Conservation (phyloP, 2,113 vertebrate genomes). For the Bos indicus region DNA sequence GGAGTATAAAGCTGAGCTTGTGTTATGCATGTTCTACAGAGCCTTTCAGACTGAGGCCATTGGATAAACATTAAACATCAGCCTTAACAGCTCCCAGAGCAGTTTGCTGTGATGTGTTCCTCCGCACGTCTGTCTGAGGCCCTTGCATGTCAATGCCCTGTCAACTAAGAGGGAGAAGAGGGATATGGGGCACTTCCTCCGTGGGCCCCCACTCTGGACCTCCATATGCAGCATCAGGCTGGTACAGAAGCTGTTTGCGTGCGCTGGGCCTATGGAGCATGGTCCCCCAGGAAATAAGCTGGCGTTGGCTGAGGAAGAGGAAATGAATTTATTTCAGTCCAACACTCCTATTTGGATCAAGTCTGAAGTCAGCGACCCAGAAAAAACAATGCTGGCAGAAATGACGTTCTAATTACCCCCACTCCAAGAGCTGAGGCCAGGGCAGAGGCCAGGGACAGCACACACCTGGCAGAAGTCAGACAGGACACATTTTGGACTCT, state of each 20-base stretch:
- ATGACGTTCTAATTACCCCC: conserved; percentile 63
- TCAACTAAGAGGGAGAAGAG: neutral
- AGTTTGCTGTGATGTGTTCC: conserved; percentile 42
- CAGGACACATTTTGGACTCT: neutral
- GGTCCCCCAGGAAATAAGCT: conserved; percentile 49
- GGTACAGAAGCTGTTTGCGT: neutral
- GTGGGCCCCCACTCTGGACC: neutral
- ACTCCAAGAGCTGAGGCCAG: conserved; percentile 45
- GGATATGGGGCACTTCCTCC: neutral
- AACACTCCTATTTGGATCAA: conserved; percentile 57
- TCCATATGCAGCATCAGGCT: neutral
- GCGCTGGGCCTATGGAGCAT: neutral
- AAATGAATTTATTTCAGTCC: conserved; percentile 56
- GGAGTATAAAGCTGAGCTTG: conserved; percentile 61
- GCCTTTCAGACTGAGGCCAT: conserved; percentile 49
- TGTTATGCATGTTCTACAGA: conserved; percentile 59
- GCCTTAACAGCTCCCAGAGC: conserved; percentile 46
- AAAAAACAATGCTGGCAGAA: conserved; percentile 60
- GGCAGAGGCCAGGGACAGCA: conserved; percentile 14
- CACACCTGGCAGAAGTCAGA: conserved; percentile 47
- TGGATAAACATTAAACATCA: conserved; percentile 60
- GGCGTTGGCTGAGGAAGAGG: conserved; percentile 19
- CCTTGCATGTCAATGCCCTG: conserved; percentile 6
- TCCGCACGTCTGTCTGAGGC: conserved; percentile 44
- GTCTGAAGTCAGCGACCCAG: conserved; percentile 60